Evolutionary conservation across 1,140 invertebrate species (phyloP), one percentile per base, ranked within the genome.

Genomic region (Drosophila obscura): DNA sequence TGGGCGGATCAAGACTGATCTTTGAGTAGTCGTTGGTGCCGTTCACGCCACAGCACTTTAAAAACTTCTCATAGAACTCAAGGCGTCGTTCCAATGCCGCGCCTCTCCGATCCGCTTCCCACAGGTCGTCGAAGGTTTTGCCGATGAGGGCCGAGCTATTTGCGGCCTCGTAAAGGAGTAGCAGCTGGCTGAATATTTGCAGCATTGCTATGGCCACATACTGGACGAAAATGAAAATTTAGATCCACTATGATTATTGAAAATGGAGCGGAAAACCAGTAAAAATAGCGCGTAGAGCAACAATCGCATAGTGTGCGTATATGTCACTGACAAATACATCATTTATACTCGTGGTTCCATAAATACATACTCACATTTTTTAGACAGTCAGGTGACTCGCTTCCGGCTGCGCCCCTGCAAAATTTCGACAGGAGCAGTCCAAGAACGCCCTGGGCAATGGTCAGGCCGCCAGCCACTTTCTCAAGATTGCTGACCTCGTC

Each of bases 41-140:
- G 50, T 91, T 88, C 0, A 91, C 85, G 5, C 90, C 90, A 55
- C 90, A 91, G 41, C 90, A 91, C 5, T 91, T 80, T 6, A 91
- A 19, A 82, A 90, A 91, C 41, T 66, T 71, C 59, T 91, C 90
- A 43, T 91, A 91, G 58, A 90, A 11, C 63, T 73, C 55, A 90
- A 53, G 11, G 82, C 82, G 5, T 80, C 90, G 0, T 71, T 72
- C 39, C 68, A 49, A 7, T 88, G 35, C 35, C 2, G 11, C 4
- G 35, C 35, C 35, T 4, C 35, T 84, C 7, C 68, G 49, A n/a
- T 91, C 90, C 6, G 55, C 46, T 5, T 88, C 67, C 90, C 90
- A 91, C 11, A 91, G 52, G 11, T 62, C 52, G 1, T 91, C 85
- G 15, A 91, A 91, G n/a, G 82, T 90, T 8, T 80, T 68, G 35